Base-by-base conservation (phyloP, 64 coral and sea anemone species). In the Cladopsammia gracilis region DNA sequence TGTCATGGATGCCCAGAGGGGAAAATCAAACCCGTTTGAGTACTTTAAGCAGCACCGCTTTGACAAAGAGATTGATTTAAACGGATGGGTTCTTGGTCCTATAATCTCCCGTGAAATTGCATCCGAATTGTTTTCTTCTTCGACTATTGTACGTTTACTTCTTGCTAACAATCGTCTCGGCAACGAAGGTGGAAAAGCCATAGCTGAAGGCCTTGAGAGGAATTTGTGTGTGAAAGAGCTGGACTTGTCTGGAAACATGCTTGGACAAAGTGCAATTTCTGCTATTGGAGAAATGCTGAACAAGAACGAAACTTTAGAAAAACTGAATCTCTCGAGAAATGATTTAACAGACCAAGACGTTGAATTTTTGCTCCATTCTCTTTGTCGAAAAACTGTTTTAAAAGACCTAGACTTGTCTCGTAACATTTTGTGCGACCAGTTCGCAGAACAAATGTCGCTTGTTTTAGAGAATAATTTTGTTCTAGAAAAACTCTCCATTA, bases 361-460 rank as follows among this genome's bases (percentile, higher is more conserved):
- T 4, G 77, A 91, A 60, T 64, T 67, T 67, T 58, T 95, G 2
- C n/a, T 95, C 11, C 7, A 81, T 7, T 87, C 64, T 51, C 73
- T 95, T 20, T 44, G 26, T 6, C 23, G 8, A 34, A 92, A 91
- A 48, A 80, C 43, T 75, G 48, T 58, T 25, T 23, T 95, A 0
- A 93, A 90, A 71, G 89, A 87, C 20, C 91, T 97, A 23, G 75
- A 94, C 71, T 75, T 97, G 25, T 90, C 72, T 25, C 73, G 67
- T 75, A 97, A 97, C 72, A 71, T 97, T 60, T 60, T 97, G 86
- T 77, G 51, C 56, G 92, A 97, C 58, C 45, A 82, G 26, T 97
- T 94, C 80, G 92, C 68, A 0, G 66, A 90, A 52, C 56, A 77
- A 8, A 65, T 91, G 71, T 78, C 24, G 20, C 43, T 69, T n/a